These are phyloP conservation scores for Montipora foliosa DNA, from an alignment of 64 coral and sea anemone genomes.

Conservation along the genomic window DNA sequence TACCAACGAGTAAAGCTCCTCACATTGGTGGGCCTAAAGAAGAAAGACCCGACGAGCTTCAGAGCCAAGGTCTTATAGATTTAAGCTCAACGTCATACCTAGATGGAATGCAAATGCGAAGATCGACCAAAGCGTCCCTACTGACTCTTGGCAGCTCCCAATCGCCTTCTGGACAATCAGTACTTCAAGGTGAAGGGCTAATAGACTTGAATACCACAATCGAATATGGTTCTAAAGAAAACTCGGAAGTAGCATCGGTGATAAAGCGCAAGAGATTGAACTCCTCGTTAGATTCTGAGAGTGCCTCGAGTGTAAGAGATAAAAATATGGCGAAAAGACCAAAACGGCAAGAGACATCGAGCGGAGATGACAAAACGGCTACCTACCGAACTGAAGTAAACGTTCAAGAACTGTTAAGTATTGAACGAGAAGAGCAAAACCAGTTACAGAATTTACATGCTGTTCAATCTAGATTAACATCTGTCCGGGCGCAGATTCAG, in stretches of 20 bases:
- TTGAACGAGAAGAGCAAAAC: slow-evolving; percentile 87
- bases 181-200: background rate
- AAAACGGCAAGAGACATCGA: slow-evolving; percentile 11
- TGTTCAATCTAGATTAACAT: slow-evolving; percentile 71
- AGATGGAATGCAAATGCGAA: background rate
- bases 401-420: slow-evolving; percentile 69
- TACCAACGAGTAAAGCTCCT: background rate
- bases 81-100: slow-evolving; percentile 41
- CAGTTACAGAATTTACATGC: slow-evolving; percentile 77
- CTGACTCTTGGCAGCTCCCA: background rate
- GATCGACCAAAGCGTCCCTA: background rate
- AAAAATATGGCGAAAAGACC: slow-evolving; percentile 28
- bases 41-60: background rate
- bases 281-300: background rate
- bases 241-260: background rate
- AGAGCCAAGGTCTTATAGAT: slow-evolving; percentile 30
- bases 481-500: slow-evolving; percentile 74
- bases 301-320: background rate
- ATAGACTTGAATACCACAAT: slow-evolving; percentile 40
- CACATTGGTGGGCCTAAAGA: background rate
- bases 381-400: slow-evolving; percentile 70
- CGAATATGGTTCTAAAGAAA: background rate
- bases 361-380: slow-evolving; percentile 12
- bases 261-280: slow-evolving; percentile 20
- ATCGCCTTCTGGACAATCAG: background rate